Evolutionary conservation across 2,113 vertebrate species (phyloP), one percentile per base, ranked within the genome.

Genomic region (Gasterosteus aculeatus): DNA sequence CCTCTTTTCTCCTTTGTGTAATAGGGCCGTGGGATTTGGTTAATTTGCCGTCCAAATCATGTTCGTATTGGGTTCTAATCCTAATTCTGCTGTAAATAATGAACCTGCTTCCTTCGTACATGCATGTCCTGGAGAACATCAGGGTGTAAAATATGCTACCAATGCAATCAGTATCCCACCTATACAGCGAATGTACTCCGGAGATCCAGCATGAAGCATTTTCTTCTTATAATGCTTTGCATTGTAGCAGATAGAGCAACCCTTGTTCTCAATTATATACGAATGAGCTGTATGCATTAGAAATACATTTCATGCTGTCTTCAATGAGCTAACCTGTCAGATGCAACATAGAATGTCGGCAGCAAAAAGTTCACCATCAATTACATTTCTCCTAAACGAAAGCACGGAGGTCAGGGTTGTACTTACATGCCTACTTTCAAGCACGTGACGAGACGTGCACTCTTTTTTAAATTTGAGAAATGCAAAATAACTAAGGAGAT

Each of bases 71-170:
- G 26, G 3, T 42, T 62, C 58, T 49, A 10, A 58, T 29, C 31
- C 5, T 67, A 57, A 75, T 56, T 33, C 39, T 41, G 7, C 35
- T 10, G 38, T 65, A 61, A 73, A 60, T 69, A 80, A 54, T 26
- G 29, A 15, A 69, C 22, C 22, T 26, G 22, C 22, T 26, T 26
- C 22, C 63, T 80, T 51, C 72, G 10, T 70, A 53, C 69, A 82
- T 38, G 69, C 60, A 54, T 78, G 54, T 9, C 33, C 63, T 10
- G 63, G 44, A 75, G 71, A 60, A 68, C 6, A 67, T 56, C 42
- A 61, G 26, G 15, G 16, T 72, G 41, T 68, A 64, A 82, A 75
- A 84, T 62, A 79, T 67, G 42, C 3, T 6, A 39, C 16, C 59
- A 63, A 82, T 84, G 65, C 49, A 61, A 26, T 71, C 41, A 58